Evolutionary conservation across 1,140 invertebrate species (phyloP), one percentile per base, ranked within the genome.

Genomic region (Meloidogyne hapla): DNA sequence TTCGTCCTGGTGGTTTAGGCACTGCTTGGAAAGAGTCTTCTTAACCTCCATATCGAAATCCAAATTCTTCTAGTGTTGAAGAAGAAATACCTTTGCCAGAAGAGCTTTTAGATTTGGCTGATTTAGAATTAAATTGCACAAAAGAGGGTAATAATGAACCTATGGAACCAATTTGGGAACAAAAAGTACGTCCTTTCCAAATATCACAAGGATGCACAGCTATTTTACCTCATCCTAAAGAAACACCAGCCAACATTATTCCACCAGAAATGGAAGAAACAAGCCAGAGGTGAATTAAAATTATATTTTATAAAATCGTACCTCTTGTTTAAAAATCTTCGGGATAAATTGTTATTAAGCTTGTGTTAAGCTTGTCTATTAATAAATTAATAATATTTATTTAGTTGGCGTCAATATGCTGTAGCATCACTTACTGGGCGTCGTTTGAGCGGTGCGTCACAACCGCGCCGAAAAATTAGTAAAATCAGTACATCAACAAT

Each of bases 261-360:
- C 48, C 48, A n/a, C 48, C 18, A n/a, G 48, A 56, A 56, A n/a
- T 56, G 18, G 48, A 56, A 56, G 48, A 56, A 56, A 56, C 48
- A 56, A 56, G 48, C n/a, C 48, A 56, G n/a, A 56, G 48, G 48
- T 56, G 5, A n/a, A n/a, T n/a, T 18, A 4, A 18, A 48, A 3
- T 48, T 56, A n/a, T n/a, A n/a, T 82, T 76, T 45, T 77, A 77
- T 64, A 69, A 21, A 74, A 23, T 42, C n/a, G n/a, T n/a, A n/a
- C n/a, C n/a, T n/a, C n/a, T n/a, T n/a, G n/a, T n/a, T n/a, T n/a
- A n/a, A n/a, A n/a, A n/a, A n/a, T n/a, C n/a, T n/a, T n/a, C n/a
- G n/a, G n/a, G n/a, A n/a, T n/a, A n/a, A n/a, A n/a, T n/a, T n/a
- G n/a, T n/a, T n/a, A n/a, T n/a, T n/a, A n/a, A n/a, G n/a, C n/a